phyloP scores from a whole-genome alignment of 2,888 invertebrate species.

The Euclidia mi region DNA sequence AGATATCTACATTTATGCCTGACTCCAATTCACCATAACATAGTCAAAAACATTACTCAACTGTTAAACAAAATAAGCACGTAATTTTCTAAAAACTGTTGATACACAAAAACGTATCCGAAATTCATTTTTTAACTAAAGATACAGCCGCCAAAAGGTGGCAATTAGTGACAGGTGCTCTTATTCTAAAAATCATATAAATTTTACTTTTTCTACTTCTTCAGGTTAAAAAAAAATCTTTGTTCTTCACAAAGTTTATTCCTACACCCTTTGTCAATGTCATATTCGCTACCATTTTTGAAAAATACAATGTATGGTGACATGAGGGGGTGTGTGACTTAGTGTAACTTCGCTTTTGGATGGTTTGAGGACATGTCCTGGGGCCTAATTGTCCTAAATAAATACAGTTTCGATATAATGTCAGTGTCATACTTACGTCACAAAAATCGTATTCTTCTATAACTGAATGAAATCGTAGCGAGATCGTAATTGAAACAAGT shows the following conservation, averaged over 20 bases:
- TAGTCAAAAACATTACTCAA: constrained; percentile 2
- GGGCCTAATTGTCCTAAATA: too few species aligned
- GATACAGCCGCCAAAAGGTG: constrained; percentile 85
- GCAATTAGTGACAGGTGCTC: constrained; percentile 89
- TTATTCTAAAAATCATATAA: constrained; percentile 78
- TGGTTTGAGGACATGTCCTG: constrained; percentile 4
- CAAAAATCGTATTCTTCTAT: too few species aligned
- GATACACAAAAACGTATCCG: constrained; percentile 26
- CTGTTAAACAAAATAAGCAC: constrained; percentile 36
- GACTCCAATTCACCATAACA: too few species aligned
- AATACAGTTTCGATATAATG: too few species aligned
- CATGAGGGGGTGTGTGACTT: constrained; percentile 74
- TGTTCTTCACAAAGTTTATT: constrained; percentile 78
- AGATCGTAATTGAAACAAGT: too few species aligned
- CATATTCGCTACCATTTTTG: constrained; percentile 84
- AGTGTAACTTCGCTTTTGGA: constrained; percentile 22
- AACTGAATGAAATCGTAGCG: too few species aligned
- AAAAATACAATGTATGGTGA: constrained; percentile 82
- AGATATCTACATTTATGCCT: too few species aligned
- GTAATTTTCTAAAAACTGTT: constrained; percentile 22
- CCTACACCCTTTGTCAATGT: constrained; percentile 87
- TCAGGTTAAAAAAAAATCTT: constrained; percentile 63
- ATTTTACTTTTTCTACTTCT: constrained; percentile 74
- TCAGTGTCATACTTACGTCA: too few species aligned
- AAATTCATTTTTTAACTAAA: constrained; percentile 72